phyloP scores from a whole-genome alignment of 2,113 vertebrate genomes.

The Recurvirostra avosetta region DNA sequence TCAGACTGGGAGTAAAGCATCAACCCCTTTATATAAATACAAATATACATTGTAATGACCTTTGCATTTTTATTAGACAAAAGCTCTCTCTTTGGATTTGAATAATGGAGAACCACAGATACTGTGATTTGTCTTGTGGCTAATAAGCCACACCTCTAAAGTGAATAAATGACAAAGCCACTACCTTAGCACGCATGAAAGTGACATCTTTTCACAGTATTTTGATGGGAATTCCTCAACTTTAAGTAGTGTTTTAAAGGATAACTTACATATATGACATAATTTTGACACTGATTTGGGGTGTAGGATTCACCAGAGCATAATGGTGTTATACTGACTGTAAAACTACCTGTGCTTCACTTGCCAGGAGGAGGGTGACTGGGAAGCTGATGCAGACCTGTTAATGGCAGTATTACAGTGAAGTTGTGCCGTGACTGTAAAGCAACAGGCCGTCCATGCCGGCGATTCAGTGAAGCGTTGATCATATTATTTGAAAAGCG shows the following conservation, averaged over 20 bases:
- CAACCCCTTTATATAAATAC: neutral
- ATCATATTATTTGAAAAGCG: neutral
- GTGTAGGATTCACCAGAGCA: neutral
- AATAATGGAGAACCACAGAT: neutral
- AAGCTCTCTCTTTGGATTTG: neutral
- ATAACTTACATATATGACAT: neutral
- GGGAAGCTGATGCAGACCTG: neutral
- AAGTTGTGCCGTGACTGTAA: neutral
- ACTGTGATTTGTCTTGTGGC: neutral
- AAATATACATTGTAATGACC: neutral
- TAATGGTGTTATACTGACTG: neutral
- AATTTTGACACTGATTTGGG: neutral
- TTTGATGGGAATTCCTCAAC: neutral
- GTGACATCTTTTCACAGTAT: too few species aligned
- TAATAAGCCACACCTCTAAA: neutral
- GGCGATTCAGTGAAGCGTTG: neutral
- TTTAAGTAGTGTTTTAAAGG: neutral
- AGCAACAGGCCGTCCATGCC: neutral
- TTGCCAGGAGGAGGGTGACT: neutral
- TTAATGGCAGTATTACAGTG: accelerated
- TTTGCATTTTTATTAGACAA: neutral
- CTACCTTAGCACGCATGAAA: neutral
- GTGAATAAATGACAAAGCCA: neutral
- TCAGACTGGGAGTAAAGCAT: neutral
- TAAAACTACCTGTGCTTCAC: neutral